Evolutionary conservation across 2,888 invertebrate genomes (phyloP).

Genomic region (Byasa hedistus): DNA sequence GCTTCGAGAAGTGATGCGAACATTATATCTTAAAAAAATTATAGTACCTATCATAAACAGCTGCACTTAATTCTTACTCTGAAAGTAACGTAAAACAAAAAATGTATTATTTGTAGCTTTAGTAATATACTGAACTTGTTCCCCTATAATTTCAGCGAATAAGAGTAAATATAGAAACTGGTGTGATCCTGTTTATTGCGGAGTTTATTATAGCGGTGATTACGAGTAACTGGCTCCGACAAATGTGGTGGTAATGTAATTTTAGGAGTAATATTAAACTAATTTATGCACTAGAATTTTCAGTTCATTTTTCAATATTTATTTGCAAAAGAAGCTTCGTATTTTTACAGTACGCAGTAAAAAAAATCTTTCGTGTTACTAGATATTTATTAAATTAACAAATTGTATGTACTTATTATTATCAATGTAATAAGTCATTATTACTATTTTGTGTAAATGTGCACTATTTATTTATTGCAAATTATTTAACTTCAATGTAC

Average conservation of each 20-base stretch:
- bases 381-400: too few species aligned
- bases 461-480: too few species aligned
- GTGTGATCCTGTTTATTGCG: neutral
- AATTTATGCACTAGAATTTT: neutral
- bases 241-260: neutral
- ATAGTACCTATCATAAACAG: neutral
- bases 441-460: too few species aligned
- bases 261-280: neutral
- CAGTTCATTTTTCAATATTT: too few species aligned
- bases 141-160: neutral
- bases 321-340: too few species aligned
- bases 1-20: constrained; percentile 82
- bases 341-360: too few species aligned
- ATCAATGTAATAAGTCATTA: too few species aligned
- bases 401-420: too few species aligned
- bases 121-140: neutral
- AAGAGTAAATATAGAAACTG: neutral
- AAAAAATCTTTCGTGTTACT: too few species aligned
- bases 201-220: neutral
- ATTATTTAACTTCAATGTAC: too few species aligned
- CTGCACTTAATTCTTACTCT: neutral
- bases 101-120: neutral
- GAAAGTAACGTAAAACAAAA: neutral
- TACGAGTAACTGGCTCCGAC: neutral
- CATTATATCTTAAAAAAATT: constrained; percentile 59